Evolutionary conservation across 2,113 vertebrate species (phyloP).

Genomic region (Sander vitreus): DNA sequence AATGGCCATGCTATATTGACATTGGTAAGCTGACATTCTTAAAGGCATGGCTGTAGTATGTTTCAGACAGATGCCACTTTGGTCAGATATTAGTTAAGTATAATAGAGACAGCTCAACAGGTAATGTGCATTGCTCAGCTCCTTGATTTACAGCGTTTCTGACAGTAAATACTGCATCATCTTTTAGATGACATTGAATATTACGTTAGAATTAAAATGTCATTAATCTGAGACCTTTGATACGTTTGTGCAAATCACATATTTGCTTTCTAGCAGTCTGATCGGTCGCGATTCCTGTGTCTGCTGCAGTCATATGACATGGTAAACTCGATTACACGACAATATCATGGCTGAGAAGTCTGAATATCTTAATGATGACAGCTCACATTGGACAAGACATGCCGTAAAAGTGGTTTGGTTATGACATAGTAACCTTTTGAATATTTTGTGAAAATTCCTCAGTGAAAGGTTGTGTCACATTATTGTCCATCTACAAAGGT

Average conservation of each 20-base stretch:
- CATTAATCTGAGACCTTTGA: slow-evolving; percentile 24
- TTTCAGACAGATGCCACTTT: slow-evolving; percentile 2
- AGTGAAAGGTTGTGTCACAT: not conserved
- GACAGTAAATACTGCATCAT: slow-evolving; percentile 6
- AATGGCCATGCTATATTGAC: slow-evolving; percentile 30
- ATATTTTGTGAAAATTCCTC: slow-evolving; percentile 1
- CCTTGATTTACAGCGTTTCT: not conserved
- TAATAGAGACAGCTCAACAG: slow-evolving; percentile 45
- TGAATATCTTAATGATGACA: slow-evolving; percentile 20
- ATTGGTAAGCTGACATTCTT: slow-evolving; percentile 35
- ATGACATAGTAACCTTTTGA: not conserved
- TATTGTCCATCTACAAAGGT: not conserved
- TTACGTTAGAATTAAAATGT: not conserved
- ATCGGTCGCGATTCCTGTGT: slow-evolving; percentile 3
- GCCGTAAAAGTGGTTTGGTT: not conserved
- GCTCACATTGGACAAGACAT: not conserved
- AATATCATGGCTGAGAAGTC: slow-evolving; percentile 20
- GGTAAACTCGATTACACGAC: slow-evolving; percentile 37
- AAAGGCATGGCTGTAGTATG: slow-evolving; percentile 11
- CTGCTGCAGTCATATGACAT: slow-evolving; percentile 30
- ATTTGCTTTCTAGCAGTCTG: slow-evolving; percentile 31
- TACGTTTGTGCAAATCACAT: slow-evolving; percentile 33
- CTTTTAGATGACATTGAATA: not conserved
- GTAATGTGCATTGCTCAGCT: slow-evolving; percentile 32
- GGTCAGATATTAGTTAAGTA: slow-evolving; percentile 21